Conservation (phyloP, 2,888 invertebrate genomes). For the Melanostoma scalare region DNA sequence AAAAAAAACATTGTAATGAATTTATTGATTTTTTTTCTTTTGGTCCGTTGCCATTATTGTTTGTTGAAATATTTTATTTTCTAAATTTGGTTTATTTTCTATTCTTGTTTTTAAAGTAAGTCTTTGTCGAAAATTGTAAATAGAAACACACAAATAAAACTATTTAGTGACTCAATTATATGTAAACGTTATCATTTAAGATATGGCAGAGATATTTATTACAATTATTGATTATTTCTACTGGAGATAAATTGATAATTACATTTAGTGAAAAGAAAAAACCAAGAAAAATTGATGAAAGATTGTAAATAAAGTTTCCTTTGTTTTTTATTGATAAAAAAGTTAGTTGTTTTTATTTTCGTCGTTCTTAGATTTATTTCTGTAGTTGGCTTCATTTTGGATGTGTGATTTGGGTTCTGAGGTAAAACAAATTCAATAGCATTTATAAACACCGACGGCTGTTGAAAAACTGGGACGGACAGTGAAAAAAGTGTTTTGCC, state of each 20-base stretch:
- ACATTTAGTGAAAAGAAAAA: background rate
- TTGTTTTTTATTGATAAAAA: slow-evolving; percentile 67
- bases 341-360: slow-evolving; percentile 14
- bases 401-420: background rate
- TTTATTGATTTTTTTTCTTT: slow-evolving; percentile 12
- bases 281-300: slow-evolving; percentile 19
- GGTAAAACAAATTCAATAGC: background rate
- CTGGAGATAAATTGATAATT: slow-evolving; percentile 34
- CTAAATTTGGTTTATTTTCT: slow-evolving; percentile 7
- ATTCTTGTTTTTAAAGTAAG: background rate
- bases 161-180: slow-evolving; percentile 26
- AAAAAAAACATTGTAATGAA: slow-evolving; percentile 16
- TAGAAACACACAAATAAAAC: slow-evolving; percentile 5
- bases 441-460: too few species aligned
- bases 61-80: slow-evolving; percentile 22
- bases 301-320: slow-evolving; percentile 69
- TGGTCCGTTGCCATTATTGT: slow-evolving; percentile 16
- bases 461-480: too few species aligned
- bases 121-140: slow-evolving; percentile 63
- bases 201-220: slow-evolving; percentile 60
- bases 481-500: too few species aligned
- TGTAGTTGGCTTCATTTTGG: background rate
- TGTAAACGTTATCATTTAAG: slow-evolving; percentile 18
- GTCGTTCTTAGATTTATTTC: background rate
- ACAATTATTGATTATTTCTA: slow-evolving; percentile 8